These are phyloP conservation scores for Thinocorus orbignyianus DNA, from an alignment of 2,113 vertebrate genomes.

Conservation along the genomic window DNA sequence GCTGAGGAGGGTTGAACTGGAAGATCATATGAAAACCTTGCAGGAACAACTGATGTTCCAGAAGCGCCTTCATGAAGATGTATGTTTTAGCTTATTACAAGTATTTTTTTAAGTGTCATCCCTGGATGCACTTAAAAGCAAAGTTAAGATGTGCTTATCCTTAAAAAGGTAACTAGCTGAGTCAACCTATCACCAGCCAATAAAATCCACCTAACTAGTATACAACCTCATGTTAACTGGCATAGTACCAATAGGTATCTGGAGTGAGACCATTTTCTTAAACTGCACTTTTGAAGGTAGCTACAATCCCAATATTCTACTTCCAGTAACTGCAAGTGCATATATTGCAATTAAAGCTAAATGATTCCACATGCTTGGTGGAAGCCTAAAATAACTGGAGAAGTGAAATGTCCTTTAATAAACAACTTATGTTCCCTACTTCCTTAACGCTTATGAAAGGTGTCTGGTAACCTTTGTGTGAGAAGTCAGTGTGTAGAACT, in stretches of 20 bases:
- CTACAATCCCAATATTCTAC: neutral
- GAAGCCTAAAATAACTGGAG: neutral
- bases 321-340: neutral
- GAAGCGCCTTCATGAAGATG: conserved; percentile 78
- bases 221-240: neutral
- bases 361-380: neutral
- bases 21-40: conserved; percentile 81
- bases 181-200: neutral
- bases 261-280: neutral
- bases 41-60: conserved; percentile 82
- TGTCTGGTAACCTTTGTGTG: neutral
- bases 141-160: neutral
- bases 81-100: conserved; percentile 59
- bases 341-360: neutral
- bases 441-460: neutral
- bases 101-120: neutral
- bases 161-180: conserved; percentile 21
- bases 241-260: neutral
- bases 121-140: neutral
- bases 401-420: neutral
- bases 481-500: neutral
- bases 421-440: neutral
- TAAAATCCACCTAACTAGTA: neutral
- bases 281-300: neutral
- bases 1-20: conserved; percentile 76